phyloP scores from a whole-genome alignment of 2,888 invertebrate genomes.

The Hipparchia semele region DNA sequence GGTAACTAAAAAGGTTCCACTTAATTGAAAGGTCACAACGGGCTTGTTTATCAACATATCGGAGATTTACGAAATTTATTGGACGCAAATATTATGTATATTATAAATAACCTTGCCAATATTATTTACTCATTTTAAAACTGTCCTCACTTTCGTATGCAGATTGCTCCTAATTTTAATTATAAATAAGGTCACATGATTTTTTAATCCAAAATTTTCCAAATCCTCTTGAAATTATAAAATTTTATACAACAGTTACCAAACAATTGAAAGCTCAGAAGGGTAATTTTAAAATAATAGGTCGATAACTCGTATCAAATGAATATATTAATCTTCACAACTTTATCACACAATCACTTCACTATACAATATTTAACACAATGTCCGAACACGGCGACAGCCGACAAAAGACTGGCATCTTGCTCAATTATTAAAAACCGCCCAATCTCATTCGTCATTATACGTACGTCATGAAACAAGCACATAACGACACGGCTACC shows the following conservation, averaged over 20 bases:
- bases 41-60: not conserved
- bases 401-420: no score
- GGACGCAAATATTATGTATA: conserved; percentile 3
- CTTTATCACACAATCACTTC: no score
- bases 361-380: no score
- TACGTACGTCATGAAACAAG: no score
- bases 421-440: no score
- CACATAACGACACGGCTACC: no score
- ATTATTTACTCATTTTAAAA: conserved; percentile 1
- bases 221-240: not conserved
- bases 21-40: conserved; percentile 2
- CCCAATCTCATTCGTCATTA: no score
- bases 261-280: no score
- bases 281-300: no score
- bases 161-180: not conserved
- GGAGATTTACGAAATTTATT: conserved; percentile 13
- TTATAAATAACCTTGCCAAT: conserved; percentile 6
- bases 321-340: no score
- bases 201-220: not conserved
- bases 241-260: not conserved
- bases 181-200: not conserved
- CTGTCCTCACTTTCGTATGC: not conserved
- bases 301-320: no score
- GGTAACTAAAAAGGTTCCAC: conserved; percentile 3
- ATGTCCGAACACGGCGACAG: no score